These are phyloP conservation scores for Sebastes kiyomatsui DNA, from an alignment of 2,797 vertebrate genomes.

Conservation along the genomic window DNA sequence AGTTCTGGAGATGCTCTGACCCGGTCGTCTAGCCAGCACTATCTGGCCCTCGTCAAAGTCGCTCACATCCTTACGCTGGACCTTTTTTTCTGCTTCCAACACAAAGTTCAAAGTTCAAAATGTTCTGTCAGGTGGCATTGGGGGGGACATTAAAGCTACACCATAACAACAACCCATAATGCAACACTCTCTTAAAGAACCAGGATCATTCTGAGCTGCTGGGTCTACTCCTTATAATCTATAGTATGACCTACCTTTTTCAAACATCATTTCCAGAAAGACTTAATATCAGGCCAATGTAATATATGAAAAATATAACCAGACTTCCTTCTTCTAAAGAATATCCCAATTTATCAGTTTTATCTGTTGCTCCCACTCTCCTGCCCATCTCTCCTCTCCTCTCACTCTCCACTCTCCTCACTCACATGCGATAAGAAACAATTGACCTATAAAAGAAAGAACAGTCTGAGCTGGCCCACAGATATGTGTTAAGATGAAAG, in stretches of 20 bases:
- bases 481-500: background rate
- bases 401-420: background rate
- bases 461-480: background rate
- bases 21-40: too few species aligned
- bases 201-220: background rate
- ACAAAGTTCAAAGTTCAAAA: too few species aligned
- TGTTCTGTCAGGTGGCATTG: too few species aligned
- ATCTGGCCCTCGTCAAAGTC: too few species aligned
- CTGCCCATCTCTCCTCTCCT: background rate
- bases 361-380: background rate
- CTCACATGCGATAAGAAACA: background rate
- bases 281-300: background rate
- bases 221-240: background rate
- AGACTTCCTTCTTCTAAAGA: background rate
- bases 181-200: background rate
- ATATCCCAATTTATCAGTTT: background rate
- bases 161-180: background rate
- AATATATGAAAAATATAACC: background rate
- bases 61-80: too few species aligned
- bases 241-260: background rate
- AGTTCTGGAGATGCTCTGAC: too few species aligned
- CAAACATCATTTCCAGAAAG: background rate
- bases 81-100: too few species aligned
- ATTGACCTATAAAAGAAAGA: background rate
- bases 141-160: background rate